A percentile compares a stretch with the other conserved stretches of the same genome.
Evolutionary conservation across 2,797 vertebrate species (phyloP).

Genomic region (Pantherophis alleghaniensis): DNA sequence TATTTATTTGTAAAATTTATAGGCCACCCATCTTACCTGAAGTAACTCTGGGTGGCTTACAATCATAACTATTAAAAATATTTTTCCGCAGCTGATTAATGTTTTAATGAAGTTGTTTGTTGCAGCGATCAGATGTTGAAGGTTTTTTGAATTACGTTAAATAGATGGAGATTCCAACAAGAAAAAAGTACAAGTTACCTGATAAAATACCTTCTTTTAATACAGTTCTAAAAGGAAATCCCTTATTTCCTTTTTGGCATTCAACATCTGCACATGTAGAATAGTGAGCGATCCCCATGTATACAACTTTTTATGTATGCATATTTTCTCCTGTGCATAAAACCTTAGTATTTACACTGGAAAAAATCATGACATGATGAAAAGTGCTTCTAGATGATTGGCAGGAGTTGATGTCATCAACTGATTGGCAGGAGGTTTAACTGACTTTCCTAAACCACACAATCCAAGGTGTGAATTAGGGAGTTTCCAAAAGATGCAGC

Average conservation of each 20-base stretch:
- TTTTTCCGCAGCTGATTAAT: neutral
- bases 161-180: neutral
- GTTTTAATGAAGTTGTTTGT: neutral
- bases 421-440: neutral
- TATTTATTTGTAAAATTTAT: neutral
- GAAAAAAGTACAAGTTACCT: neutral
- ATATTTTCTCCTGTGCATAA: neutral
- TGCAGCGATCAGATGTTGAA: neutral
- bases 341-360: neutral
- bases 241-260: neutral
- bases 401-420: neutral
- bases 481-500: neutral
- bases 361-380: neutral
- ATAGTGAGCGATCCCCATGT: neutral
- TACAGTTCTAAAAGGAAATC: neutral
- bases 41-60: neutral
- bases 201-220: neutral
- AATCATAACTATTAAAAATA: neutral
- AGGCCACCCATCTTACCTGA: neutral
- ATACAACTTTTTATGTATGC: neutral
- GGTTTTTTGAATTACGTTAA: neutral
- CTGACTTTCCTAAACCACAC: neutral
- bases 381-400: neutral
- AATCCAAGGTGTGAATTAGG: neutral
- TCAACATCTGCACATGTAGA: neutral